Percentiles rank a stretch among this genome's conserved stretches.
Conservation (phyloP, 2,797 vertebrate genomes). For the Myoxocephalus aenaeus region DNA sequence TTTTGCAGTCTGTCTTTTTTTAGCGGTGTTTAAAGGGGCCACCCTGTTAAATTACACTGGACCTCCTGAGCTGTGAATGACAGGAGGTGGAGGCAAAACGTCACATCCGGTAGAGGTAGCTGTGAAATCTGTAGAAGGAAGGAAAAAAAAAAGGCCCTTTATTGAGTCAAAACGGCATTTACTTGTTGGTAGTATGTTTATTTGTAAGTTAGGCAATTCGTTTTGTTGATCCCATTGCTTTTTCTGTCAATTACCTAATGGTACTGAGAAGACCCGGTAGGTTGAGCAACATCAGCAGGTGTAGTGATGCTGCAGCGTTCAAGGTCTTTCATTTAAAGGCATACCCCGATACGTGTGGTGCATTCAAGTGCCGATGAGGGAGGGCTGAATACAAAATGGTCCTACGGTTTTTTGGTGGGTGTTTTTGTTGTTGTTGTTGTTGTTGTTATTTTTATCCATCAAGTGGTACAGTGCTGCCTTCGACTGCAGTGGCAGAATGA, state of each 20-base stretch:
- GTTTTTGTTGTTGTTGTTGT: neutral
- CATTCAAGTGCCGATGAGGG: neutral
- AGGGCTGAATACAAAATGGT: neutral
- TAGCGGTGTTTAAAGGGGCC: conserved; percentile 26
- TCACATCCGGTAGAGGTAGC: conserved; percentile 55
- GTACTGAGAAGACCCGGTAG: neutral
- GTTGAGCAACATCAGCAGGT: conserved; percentile 35
- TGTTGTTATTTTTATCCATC: neutral
- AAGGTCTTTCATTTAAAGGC: neutral
- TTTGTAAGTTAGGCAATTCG: neutral
- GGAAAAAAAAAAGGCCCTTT: rapidly evolving
- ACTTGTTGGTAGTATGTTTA: neutral
- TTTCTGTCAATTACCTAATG: neutral
- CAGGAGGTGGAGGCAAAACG: conserved; percentile 44
- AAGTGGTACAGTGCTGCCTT: neutral
- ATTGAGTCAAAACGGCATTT: neutral
- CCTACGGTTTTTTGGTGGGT: neutral
- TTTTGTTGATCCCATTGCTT: too few relatives aligned
- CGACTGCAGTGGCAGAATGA: neutral
- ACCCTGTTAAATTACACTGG: conserved; percentile 10
- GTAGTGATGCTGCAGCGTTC: conserved; percentile 30
- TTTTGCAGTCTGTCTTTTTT: neutral
- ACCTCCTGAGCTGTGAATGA: conserved; percentile 19
- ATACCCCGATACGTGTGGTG: neutral
- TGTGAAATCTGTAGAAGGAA: neutral